Evolutionary conservation across 2,113 vertebrate species (phyloP), one percentile per base, ranked within the genome.

Genomic region (Dascyllus trimaculatus): DNA sequence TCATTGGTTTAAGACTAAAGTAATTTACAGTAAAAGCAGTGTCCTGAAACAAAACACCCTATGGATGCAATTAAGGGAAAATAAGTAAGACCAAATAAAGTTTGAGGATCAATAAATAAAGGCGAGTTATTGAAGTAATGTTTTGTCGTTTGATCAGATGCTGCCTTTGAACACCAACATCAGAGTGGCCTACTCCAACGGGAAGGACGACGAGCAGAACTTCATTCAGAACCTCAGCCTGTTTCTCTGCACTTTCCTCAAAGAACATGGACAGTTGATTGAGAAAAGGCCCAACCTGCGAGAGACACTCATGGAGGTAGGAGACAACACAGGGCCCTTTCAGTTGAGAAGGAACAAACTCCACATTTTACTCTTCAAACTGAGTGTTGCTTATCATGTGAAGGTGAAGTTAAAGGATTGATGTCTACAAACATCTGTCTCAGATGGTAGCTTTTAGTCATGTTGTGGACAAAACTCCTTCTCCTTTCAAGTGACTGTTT

Each of bases 141-240:
- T 64, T 24, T 18, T 72, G 45, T 63, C 2, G 0, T 77, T 32
- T 54, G 66, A 3, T 38, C 91, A 99, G 97, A 98, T 99, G 97
- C 95, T 99, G 93, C 97, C 97, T 78, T 87, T 99, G 92, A 99
- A 97, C 92, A 98, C 97, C n/a, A 99, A 99, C 88, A 98, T 98
- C 88, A 90, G 97, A 75, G 93, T 98, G 92, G 97, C 97, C 0
- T 99, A 98, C 72, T 94, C 97, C 2, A 98, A 97, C 69, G 97
- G 97, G n/a, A 99, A 98, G 88, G 97, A 99, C 62, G 97, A 99
- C 82, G 97, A 99, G 63, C 97, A 99, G 94, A 99, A 98, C 90
- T 98, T 99, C 85, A 99, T 98, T 92, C 97, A 98, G 92, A 99
- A 99, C 89, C 96, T 99, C 82, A 99, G 97, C 83, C 93, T 98